These are phyloP conservation scores for Cyanoramphus novaezelandiae DNA, from an alignment of 2,113 vertebrate species.

Conservation along the genomic window DNA sequence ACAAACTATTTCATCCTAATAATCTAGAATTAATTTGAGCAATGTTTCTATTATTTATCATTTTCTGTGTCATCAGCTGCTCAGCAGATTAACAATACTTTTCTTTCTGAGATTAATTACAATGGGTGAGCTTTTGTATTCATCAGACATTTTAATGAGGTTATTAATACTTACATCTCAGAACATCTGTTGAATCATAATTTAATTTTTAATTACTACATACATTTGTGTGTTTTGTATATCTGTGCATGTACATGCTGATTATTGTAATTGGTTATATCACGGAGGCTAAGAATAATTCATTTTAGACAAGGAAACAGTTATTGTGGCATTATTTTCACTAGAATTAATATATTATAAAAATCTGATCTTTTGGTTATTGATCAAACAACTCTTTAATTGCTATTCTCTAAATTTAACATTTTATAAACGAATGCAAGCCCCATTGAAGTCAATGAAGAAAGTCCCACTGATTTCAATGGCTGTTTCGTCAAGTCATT, in stretches of 20 bases:
- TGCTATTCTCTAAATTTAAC: background rate
- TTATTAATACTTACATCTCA: conserved; percentile 62
- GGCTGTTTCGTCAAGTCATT: background rate
- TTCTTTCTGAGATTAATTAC: conserved; percentile 47
- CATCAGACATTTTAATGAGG: conserved; percentile 61
- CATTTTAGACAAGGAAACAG: background rate
- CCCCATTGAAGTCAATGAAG: background rate
- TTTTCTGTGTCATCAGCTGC: conserved; percentile 65
- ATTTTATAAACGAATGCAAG: background rate
- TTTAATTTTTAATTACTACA: conserved; percentile 56
- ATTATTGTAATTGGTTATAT: conserved; percentile 5
- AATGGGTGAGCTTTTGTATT: conserved; percentile 53
- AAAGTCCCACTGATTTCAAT: background rate
- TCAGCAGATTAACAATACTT: conserved; percentile 57
- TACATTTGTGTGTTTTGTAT: conserved; percentile 21
- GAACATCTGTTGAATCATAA: conserved; percentile 52
- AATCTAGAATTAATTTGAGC: conserved; percentile 62
- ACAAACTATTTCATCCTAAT: conserved; percentile 35
- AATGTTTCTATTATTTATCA: conserved; percentile 63
- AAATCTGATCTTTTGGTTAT: background rate
- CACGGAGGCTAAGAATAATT: background rate
- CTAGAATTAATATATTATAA: background rate
- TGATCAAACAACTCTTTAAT: background rate
- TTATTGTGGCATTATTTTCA: background rate
- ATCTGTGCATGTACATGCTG: background rate